Percentiles rank a stretch among this genome's conserved stretches.
These are phyloP conservation scores for Drosophila anomalata DNA, from an alignment of 2,888 invertebrate species.

Conservation along the genomic window DNA sequence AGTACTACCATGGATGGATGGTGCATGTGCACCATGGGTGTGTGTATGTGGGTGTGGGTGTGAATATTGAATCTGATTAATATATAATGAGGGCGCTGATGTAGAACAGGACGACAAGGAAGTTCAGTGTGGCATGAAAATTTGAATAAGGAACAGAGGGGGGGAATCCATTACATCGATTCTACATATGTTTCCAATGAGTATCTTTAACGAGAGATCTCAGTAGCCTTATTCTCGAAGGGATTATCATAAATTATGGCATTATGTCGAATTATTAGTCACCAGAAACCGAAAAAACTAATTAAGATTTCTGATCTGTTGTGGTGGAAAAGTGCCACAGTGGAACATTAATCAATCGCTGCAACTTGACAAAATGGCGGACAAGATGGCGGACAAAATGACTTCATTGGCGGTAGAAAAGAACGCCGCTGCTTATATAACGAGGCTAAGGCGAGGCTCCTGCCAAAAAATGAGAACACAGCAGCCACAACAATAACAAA, in stretches of 20 bases:
- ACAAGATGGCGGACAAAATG: slow-evolving; percentile 72
- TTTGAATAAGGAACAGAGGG: not conserved
- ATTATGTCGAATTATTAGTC: not conserved
- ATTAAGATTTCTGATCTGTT: slow-evolving; percentile 35
- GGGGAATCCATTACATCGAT: not conserved
- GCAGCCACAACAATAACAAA: slow-evolving; percentile 36
- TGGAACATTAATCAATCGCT: slow-evolving; percentile 67
- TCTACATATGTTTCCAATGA: not conserved
- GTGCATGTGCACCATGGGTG: not conserved
- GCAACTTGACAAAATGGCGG: slow-evolving; percentile 66
- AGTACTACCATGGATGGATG: not conserved
- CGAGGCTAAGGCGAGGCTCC: slow-evolving; percentile 55
- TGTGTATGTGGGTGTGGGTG: slow-evolving; percentile 13
- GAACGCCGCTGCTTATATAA: slow-evolving; percentile 36
- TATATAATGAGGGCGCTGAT: slow-evolving; percentile 33
- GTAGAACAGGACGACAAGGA: slow-evolving; percentile 12
- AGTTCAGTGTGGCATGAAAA: slow-evolving; percentile 11
- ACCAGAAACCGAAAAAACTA: slow-evolving; percentile 25
- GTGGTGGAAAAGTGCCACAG: slow-evolving; percentile 16
- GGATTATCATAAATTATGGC: not conserved
- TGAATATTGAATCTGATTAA: slow-evolving; percentile 53
- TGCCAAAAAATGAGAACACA: slow-evolving; percentile 48
- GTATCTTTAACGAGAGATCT: not conserved
- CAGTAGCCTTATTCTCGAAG: not conserved
- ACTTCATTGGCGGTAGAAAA: slow-evolving; percentile 61